Evolutionary conservation across 1,140 invertebrate genomes (phyloP), one percentile per base, ranked within the genome.

Genomic region (Saccostrea glomerata): DNA sequence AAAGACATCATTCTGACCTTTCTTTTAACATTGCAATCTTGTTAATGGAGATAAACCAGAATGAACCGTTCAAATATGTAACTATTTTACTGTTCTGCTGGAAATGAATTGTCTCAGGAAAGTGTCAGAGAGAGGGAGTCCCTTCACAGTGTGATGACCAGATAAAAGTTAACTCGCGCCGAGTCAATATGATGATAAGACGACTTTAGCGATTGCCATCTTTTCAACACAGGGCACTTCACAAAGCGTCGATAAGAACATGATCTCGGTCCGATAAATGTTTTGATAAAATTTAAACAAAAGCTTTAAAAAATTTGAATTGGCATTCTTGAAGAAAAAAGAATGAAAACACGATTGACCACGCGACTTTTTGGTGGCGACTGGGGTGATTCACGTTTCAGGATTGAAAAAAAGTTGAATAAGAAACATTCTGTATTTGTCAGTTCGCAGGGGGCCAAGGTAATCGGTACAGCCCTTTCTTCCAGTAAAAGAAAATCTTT

Each of bases 281-380:
- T 77, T 77, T 77, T 77, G 70, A 77, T 77, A 77, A 77, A 63
- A 77, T 30, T 77, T 77, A 77, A 77, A 77, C 70, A 77, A 77
- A 77, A 77, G 70, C 30, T 77, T 77, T 30, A 77, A 77, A 30
- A 30, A 15, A 30, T 77, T 77, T 77, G 70, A 77, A 77, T 77
- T 77, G 70, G 70, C 70, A 77, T 77, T 77, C 70, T 77, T 77
- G 30, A 77, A 77, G 70, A 77, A 77, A 77, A 77, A 77, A 63
- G 58, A 77, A 77, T 77, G 70, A 77, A 77, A 77, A 77, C 70
- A 77, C 70, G 70, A 77, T 77, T 77, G 70, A 77, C 70, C 70
- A 77, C 70, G 70, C 70, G 70, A 77, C 70, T 77, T 77, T 47
- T 25, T 30, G 30, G 25, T 77, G 70, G 70, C 70, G 30, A 15